Evolutionary conservation across 2,797 vertebrate species (phyloP).

Genomic region (Muscicapa striata): DNA sequence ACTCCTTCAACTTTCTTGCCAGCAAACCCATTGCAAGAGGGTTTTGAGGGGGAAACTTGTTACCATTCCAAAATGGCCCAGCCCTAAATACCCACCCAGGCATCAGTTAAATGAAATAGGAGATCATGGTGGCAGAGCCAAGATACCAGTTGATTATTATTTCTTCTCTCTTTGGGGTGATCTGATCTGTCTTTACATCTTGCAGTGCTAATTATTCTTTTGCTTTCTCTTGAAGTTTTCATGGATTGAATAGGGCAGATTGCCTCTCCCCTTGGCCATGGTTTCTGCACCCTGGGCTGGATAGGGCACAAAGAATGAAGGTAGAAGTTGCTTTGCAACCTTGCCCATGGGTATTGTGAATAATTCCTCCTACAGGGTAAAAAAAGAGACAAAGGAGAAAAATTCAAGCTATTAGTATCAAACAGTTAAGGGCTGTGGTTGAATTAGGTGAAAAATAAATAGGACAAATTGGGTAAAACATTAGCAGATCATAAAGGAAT

Average conservation of each 20-base stretch:
- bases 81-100: no score
- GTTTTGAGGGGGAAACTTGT: not conserved
- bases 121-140: not conserved
- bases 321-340: not conserved
- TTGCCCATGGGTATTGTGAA: not conserved
- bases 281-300: not conserved
- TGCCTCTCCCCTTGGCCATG: not conserved
- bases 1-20: not conserved
- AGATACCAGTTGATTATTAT: not conserved
- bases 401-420: conserved; percentile 26
- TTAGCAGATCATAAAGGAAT: conserved; percentile 39
- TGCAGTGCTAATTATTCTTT: not conserved
- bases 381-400: not conserved
- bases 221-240: not conserved
- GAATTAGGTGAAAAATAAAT: conserved; percentile 15
- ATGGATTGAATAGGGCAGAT: not conserved
- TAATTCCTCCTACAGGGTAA: not conserved
- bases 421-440: conserved; percentile 22
- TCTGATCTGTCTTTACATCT: not conserved
- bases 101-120: accelerated
- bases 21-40: not conserved
- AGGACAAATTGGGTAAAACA: not conserved
- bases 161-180: not conserved
- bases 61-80: not conserved
- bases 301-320: not conserved